Conservation (phyloP, 2,113 vertebrate genomes). For the Guaruba guarouba region DNA sequence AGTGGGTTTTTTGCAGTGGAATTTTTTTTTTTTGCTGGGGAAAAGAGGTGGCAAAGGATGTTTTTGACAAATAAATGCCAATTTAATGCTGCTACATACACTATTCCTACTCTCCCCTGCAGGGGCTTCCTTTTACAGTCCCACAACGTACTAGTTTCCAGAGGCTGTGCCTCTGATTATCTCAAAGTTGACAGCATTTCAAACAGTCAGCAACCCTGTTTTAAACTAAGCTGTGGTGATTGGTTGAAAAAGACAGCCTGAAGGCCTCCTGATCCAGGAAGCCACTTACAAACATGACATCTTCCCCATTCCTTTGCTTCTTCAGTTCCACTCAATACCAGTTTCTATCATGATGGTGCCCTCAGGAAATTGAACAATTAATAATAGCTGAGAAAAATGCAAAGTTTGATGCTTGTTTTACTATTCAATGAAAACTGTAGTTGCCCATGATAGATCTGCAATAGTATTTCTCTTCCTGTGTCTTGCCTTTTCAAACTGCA, state of each 20-base stretch:
- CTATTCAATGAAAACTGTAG: constrained; percentile 14
- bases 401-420: constrained; percentile 44
- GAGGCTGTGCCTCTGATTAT: constrained; percentile 45
- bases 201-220: constrained; percentile 52
- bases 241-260: constrained; percentile 34
- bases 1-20: neutral
- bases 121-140: constrained; percentile 46
- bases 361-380: constrained; percentile 18
- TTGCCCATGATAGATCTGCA: neutral
- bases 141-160: constrained; percentile 47
- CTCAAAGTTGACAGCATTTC: constrained; percentile 50
- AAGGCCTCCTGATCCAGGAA: constrained; percentile 27
- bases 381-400: constrained; percentile 25
- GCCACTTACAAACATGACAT: constrained; percentile 1
- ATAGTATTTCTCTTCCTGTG: neutral
- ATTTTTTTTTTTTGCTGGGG: neutral
- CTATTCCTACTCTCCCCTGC: constrained; percentile 27
- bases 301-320: neutral
- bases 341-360: constrained; percentile 29
- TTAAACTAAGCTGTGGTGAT: constrained; percentile 9
- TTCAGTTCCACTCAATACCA: constrained; percentile 26
- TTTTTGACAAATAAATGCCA: constrained; percentile 53
- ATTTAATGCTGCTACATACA: neutral
- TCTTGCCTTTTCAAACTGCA: neutral
- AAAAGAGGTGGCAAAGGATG: constrained; percentile 3